These are phyloP conservation scores for Zaprionus capensis DNA, from an alignment of 1,140 invertebrate species.

Conservation along the genomic window DNA sequence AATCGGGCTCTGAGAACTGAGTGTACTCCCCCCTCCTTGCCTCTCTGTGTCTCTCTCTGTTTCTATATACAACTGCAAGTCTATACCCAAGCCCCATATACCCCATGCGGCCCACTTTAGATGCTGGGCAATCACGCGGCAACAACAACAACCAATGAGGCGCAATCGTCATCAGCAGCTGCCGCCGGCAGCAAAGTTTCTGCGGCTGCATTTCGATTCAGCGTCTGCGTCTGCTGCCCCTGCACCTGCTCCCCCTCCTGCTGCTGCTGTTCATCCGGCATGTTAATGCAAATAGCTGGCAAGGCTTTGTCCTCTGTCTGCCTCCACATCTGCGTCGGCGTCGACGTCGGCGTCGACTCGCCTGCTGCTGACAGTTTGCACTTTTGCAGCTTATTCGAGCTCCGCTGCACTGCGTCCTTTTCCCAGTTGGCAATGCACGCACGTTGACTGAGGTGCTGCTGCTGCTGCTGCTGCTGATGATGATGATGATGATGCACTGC, in stretches of 20 bases:
- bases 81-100: constrained; percentile 8
- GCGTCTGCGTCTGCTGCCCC: constrained; percentile 16
- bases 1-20: constrained; percentile 16
- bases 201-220: constrained; percentile 36
- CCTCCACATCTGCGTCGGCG: constrained; percentile 21
- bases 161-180: constrained; percentile 74
- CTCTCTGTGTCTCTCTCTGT: constrained; percentile 31
- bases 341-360: constrained; percentile 42
- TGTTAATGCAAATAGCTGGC: constrained; percentile 79
- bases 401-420: constrained; percentile 68
- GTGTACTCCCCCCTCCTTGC: neutral
- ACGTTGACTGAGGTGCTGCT: constrained; percentile 30
- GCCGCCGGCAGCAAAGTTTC: constrained; percentile 71
- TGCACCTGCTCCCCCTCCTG: constrained; percentile 29
- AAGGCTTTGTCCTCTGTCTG: constrained; percentile 46
- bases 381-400: constrained; percentile 71
- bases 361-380: constrained; percentile 78
- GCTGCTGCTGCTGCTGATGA: constrained; percentile 42
- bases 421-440: constrained; percentile 73
- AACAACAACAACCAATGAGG: constrained; percentile 79
- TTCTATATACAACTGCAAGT: constrained; percentile 17
- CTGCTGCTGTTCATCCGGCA: constrained; percentile 55
- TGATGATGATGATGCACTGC: constrained; percentile 82
- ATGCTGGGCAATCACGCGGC: constrained; percentile 75
- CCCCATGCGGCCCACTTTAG: constrained; percentile 33